Evolutionary conservation across 2,113 vertebrate species (phyloP).

Genomic region (Ammodytes marinus): DNA sequence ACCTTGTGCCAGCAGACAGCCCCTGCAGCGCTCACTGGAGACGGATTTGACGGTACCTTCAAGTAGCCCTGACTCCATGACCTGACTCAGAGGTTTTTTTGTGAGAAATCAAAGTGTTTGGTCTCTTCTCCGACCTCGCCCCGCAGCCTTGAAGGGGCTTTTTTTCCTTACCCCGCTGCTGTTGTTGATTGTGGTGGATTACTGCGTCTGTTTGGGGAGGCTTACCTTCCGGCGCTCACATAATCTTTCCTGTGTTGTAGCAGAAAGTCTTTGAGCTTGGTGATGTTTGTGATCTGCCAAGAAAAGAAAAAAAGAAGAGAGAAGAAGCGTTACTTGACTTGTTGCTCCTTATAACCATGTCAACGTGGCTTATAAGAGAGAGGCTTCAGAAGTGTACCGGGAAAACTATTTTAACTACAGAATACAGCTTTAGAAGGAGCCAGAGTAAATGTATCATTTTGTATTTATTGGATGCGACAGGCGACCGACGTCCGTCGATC

Average conservation of each 20-base stretch:
- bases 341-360: constrained; percentile 26
- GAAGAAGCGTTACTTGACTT: constrained; percentile 49
- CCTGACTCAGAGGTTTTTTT: constrained; percentile 32
- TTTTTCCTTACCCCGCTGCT: constrained; percentile 24
- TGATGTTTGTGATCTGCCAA: constrained; percentile 93
- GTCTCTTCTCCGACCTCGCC: background rate
- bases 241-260: constrained; percentile 97
- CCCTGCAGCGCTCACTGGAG: constrained; percentile 31
- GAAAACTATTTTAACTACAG: constrained; percentile 55
- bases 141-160: constrained; percentile 34
- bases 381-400: constrained; percentile 41
- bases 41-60: constrained; percentile 35
- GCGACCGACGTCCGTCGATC: constrained; percentile 55
- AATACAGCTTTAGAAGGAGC: constrained; percentile 46
- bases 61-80: constrained; percentile 57
- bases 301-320: constrained; percentile 68
- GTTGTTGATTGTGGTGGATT: constrained; percentile 44
- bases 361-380: constrained; percentile 46
- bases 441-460: constrained; percentile 53
- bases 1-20: constrained; percentile 68
- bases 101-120: constrained; percentile 29
- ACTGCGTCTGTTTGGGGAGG: constrained; percentile 19
- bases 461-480: constrained; percentile 69
- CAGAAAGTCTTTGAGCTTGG: constrained; percentile 97
- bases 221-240: constrained; percentile 94